Base-by-base conservation (phyloP, 2,888 invertebrate species). In the Mesorhabditis belari region DNA sequence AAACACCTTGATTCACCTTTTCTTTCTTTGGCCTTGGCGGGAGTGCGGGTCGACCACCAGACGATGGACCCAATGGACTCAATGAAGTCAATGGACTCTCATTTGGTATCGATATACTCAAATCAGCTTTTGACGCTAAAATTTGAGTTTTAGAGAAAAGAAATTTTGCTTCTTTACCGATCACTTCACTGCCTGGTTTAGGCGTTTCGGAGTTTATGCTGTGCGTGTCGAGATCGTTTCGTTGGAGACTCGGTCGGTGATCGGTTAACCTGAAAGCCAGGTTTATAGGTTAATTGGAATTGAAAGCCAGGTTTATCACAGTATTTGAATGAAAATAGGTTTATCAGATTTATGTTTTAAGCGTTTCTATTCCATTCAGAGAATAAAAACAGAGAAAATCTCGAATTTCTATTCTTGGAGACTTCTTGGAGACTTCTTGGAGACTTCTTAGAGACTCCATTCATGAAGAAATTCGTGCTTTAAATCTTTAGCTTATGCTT, bases 21-120 rank as follows among this genome's bases (percentile, higher is more conserved):
- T 67, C 60, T 56, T 67, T 65, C 28, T 60, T 65, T 19, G 70
- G 70, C 27, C 70, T 61, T 25, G 70, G 67, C 26, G 70, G 70
- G 12, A 70, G 29, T 44, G 64, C 67, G 0, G 44, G 44, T 35
- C 67, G 70, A 49, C 65, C 62, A 26, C 27, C 25, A 6, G 57
- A n/a, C n/a, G n/a, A n/a, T n/a, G n/a, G n/a, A n/a, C n/a, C n/a
- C n/a, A n/a, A n/a, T n/a, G n/a, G 21, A 26, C 64, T 61, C 25
- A 66, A 64, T 2, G 66, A 23, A 24, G 19, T 24, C 19, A 25
- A 24, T 26, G 9, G 6, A 17, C 17, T 25, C 26, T 21, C 12
- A 35, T 9, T 35, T 35, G 44, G 44, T 1, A 35, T 35, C 44
- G 44, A 35, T 17, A 35, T n/a, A 35, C 44, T 2, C 1, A 35